Evolutionary conservation across 2,888 invertebrate genomes (phyloP), one percentile per base, ranked within the genome.

Genomic region (Parnassius orleans): DNA sequence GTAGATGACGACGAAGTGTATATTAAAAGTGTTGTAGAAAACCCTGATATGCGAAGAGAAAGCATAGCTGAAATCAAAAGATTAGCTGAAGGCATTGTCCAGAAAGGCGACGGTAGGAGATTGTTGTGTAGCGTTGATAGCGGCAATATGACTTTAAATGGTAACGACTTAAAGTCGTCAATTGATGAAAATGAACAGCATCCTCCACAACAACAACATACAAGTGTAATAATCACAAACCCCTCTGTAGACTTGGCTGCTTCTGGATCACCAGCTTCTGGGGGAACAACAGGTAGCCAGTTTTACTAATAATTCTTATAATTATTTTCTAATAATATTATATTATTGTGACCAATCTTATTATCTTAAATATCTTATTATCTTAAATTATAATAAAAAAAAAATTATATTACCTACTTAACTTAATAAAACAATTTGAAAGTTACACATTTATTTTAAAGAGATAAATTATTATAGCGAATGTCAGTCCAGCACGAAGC

Each of bases 171-270:
- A 63, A 81, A 81, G 69, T 80, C 84, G 0, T 85, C 87, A 0
- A 65, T 86, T 43, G 87, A 90, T 63, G 88, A 88, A 53, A 74
- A 68, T 56, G 79, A 78, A 63, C 72, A n/a, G 10, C 1, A 48
- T 14, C 48, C 80, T 0, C 77, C 83, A 3, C 88, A 79, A 43
- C 86, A 46, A 46, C 46, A 86, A 66, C 92, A 91, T 65, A 93
- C 94, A 9, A 94, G 94, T 69, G 95, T 95, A 2, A 95, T 95
- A 65, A 93, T 95, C 10, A 95, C 95, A 0, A 94, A 95, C 74
- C 94, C 95, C 0, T 95, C 95, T 1, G 93, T 95, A 9, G 95
- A 95, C 80, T 87, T 95, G 51, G 91, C 77, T 3, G 87, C 92
- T 62, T 84, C 85, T 14, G 87, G 85, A 0, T 92, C 92, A 0